Conservation (phyloP, 2,797 vertebrate species). For the Smutsia temminckii region DNA sequence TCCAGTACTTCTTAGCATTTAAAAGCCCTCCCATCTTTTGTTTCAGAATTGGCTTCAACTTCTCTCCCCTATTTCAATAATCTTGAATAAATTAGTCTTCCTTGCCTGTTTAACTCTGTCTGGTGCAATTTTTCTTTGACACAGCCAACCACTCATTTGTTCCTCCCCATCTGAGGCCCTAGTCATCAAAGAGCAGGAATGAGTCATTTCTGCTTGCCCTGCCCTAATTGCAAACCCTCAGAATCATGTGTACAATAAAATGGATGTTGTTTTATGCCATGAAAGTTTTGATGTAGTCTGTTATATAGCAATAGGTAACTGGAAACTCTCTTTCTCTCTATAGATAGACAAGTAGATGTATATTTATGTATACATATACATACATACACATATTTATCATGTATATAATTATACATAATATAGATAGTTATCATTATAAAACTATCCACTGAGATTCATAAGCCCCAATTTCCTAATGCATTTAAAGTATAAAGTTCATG, state of each 20-base stretch:
- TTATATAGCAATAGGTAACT: neutral
- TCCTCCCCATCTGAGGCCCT: neutral
- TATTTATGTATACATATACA: neutral
- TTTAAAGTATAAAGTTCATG: conserved; percentile 20
- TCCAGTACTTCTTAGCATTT: neutral
- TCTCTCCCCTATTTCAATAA: neutral
- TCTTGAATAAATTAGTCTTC: neutral
- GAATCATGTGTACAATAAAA: neutral
- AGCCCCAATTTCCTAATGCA: neutral
- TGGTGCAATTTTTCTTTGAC: neutral
- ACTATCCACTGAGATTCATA: neutral
- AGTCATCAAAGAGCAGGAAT: neutral
- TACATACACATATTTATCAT: neutral
- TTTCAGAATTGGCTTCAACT: neutral
- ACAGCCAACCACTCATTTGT: neutral
- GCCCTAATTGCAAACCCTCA: neutral
- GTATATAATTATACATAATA: neutral
- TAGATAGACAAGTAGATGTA: neutral
- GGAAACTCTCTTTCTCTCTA: neutral
- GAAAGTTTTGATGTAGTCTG: neutral
- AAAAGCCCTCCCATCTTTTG: neutral
- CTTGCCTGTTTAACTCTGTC: neutral
- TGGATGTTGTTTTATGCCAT: neutral
- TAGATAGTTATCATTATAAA: neutral
- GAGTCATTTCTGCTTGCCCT: neutral